Conservation (phyloP, 2,888 invertebrate species). For the Amiota communis region DNA sequence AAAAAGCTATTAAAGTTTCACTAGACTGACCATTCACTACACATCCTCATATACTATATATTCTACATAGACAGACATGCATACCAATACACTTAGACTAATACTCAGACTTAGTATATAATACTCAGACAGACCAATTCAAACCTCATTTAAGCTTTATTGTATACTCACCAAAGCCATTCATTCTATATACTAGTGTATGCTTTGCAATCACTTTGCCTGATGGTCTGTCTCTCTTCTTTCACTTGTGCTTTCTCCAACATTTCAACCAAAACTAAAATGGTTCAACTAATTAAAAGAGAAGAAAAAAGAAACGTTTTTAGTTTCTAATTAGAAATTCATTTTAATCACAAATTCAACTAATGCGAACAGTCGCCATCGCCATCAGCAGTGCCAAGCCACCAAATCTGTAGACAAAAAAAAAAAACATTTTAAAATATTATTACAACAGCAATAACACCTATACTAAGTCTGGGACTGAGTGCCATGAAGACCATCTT, state of each 20-base stretch:
- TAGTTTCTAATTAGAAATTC: slow-evolving; percentile 61
- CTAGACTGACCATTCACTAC: not conserved
- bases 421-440: slow-evolving; percentile 64
- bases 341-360: slow-evolving; percentile 56
- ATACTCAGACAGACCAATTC: too few species aligned
- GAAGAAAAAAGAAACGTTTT: slow-evolving; percentile 49
- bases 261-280: slow-evolving; percentile 41
- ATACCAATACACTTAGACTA: too few species aligned
- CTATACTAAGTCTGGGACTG: not conserved
- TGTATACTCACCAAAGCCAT: too few species aligned
- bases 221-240: too few species aligned
- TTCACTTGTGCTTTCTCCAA: too few species aligned
- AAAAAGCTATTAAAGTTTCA: not conserved
- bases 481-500: slow-evolving; percentile 8
- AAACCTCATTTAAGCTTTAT: too few species aligned
- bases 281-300: slow-evolving; percentile 58
- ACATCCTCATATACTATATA: not conserved
- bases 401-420: slow-evolving; percentile 52
- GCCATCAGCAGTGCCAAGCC: slow-evolving; percentile 10
- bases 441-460: slow-evolving; percentile 54
- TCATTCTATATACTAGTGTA: too few species aligned
- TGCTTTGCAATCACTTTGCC: too few species aligned
- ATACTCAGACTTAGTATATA: too few species aligned
- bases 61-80: too few species aligned
- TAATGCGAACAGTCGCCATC: slow-evolving; percentile 32